A percentile compares a stretch with the other conserved stretches of the same genome.
Evolutionary conservation across 2,797 vertebrate genomes (phyloP).

Genomic region (Coregonus ussuriensis): DNA sequence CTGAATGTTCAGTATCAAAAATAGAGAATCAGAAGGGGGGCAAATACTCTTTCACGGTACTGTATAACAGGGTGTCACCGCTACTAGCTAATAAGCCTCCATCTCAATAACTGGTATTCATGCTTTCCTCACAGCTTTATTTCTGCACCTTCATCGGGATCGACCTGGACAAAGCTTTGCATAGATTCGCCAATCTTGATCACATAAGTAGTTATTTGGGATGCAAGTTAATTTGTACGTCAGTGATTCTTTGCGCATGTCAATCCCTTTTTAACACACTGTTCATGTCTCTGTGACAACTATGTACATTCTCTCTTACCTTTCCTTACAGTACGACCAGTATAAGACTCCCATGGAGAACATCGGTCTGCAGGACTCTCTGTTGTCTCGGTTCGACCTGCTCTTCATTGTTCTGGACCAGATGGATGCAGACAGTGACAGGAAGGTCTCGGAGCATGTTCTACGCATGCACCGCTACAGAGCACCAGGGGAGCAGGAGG

Average conservation of each 20-base stretch:
- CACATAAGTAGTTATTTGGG: not conserved
- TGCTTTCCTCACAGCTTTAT: not conserved
- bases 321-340: constrained; percentile 54
- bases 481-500: constrained; percentile 55
- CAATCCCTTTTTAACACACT: not conserved
- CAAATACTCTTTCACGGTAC: too few relatives aligned
- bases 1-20: too few relatives aligned
- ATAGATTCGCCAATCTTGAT: not conserved
- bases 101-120: not conserved
- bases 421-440: constrained; percentile 59
- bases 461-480: constrained; percentile 62
- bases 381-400: constrained; percentile 66
- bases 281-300: not conserved
- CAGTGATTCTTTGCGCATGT: not conserved
- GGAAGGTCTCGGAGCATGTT: constrained; percentile 63
- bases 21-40: too few relatives aligned
- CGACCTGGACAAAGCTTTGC: not conserved
- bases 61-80: not conserved
- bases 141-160: not conserved
- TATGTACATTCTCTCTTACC: not conserved
- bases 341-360: constrained; percentile 58
- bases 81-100: not conserved
- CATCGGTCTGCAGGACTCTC: constrained; percentile 61
- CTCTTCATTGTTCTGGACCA: constrained; percentile 65
- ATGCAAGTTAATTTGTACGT: not conserved